These are phyloP conservation scores for Tamandua tetradactyla DNA, from an alignment of 2,797 vertebrate species.

Conservation along the genomic window DNA sequence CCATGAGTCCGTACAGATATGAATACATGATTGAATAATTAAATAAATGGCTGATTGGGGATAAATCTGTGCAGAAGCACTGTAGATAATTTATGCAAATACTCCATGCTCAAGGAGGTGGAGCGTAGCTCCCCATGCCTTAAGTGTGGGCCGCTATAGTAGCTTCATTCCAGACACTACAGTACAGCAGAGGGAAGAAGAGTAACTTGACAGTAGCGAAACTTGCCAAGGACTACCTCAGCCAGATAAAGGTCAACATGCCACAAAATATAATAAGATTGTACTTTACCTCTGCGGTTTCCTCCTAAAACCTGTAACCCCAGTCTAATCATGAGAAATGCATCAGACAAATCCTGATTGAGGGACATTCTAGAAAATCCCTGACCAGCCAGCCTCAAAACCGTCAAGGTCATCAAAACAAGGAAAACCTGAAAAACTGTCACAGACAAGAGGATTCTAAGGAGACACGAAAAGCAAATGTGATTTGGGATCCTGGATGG, in stretches of 20 bases:
- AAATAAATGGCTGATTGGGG: no score
- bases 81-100: no score
- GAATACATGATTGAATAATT: no score
- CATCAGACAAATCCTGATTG: background rate
- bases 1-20: no score
- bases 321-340: background rate
- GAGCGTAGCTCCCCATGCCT: no score
- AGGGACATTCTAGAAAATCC: background rate
- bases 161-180: no score
- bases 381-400: background rate
- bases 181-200: no score
- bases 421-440: background rate
- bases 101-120: no score
- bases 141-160: no score
- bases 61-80: no score
- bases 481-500: background rate
- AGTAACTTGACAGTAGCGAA: background rate
- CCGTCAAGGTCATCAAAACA: background rate
- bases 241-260: background rate
- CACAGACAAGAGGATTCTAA: background rate
- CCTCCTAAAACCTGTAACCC: no score
- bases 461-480: rapidly evolving
- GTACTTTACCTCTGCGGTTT: background rate
- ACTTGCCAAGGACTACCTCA: background rate
- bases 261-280: background rate